Conservation (phyloP, 2,113 vertebrate genomes). For the Atrichornis clamosus region DNA sequence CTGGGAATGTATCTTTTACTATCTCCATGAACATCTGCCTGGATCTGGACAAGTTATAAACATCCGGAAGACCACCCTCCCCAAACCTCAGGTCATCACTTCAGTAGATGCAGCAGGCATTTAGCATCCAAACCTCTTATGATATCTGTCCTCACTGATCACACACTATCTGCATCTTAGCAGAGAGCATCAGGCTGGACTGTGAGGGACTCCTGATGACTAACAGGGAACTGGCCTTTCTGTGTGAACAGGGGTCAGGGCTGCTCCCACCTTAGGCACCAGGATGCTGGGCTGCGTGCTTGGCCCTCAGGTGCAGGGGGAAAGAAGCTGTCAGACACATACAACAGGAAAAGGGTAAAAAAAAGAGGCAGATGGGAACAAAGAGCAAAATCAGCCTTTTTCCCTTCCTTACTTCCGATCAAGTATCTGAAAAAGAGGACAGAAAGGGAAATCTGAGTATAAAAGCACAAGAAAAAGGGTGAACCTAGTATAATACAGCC, state of each 20-base stretch:
- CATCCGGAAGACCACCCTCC: not conserved
- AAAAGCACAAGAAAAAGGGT: not conserved
- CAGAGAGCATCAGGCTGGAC: not conserved
- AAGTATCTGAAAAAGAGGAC: not conserved
- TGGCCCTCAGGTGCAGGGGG: not conserved
- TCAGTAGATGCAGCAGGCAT: not conserved
- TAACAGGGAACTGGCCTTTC: not conserved
- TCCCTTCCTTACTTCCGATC: not conserved
- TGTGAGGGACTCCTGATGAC: not conserved
- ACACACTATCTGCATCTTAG: not conserved
- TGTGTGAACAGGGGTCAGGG: not conserved
- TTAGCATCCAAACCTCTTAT: not conserved
- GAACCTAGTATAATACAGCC: not conserved
- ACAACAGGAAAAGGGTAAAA: not conserved
- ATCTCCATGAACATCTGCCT: not conserved
- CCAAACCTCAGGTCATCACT: not conserved
- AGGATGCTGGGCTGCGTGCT: rapidly evolving
- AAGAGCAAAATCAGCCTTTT: not conserved
- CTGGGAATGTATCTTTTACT: not conserved
- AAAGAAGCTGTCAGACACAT: not conserved
- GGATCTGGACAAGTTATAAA: not conserved
- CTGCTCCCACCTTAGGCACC: not conserved
- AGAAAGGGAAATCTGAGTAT: not conserved
- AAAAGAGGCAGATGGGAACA: not conserved
- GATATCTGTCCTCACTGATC: not conserved